Conservation (phyloP, 35 echinoderm and acorn worm species). For the Patiria miniata region DNA sequence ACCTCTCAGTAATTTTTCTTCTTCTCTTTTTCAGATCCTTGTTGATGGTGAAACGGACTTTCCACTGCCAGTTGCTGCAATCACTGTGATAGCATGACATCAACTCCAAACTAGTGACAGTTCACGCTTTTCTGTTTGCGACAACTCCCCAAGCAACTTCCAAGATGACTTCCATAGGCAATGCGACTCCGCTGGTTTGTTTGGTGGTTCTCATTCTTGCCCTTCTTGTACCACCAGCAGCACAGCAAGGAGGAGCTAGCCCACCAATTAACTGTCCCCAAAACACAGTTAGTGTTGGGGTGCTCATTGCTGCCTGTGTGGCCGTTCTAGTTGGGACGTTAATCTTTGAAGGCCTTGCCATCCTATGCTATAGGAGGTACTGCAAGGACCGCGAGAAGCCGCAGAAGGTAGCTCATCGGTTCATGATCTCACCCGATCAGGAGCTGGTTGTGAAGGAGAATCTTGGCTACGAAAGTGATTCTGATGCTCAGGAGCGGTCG, state of each 20-base stretch:
- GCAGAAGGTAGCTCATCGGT: neutral
- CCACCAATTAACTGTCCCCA: neutral
- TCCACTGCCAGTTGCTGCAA: no score
- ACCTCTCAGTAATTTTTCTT: no score
- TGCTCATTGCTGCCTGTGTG: slow-evolving; percentile 8
- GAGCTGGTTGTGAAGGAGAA: neutral
- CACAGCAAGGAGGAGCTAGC: neutral
- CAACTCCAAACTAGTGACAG: no score
- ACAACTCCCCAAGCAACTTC: neutral
- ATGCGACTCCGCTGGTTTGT: neutral
- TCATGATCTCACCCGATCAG: slow-evolving; percentile 3
- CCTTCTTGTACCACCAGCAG: slow-evolving; percentile 4
- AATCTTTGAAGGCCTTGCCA: slow-evolving; percentile 10
- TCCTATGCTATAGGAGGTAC: slow-evolving; percentile 5
- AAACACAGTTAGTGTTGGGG: slow-evolving; percentile 22
- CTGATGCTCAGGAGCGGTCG: neutral
- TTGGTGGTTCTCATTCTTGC: slow-evolving; percentile 14
- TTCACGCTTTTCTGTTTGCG: no score
- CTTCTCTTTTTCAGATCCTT: no score
- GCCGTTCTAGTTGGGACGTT: slow-evolving; percentile 28
- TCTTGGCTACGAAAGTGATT: slow-evolving; percentile 4
- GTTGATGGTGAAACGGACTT: no score
- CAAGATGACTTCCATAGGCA: neutral
- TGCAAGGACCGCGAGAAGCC: neutral
- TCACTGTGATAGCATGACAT: no score